Evolutionary conservation across 1,140 invertebrate species (phyloP), one percentile per base, ranked within the genome.

Genomic region (Lamellibrachia luymesi): DNA sequence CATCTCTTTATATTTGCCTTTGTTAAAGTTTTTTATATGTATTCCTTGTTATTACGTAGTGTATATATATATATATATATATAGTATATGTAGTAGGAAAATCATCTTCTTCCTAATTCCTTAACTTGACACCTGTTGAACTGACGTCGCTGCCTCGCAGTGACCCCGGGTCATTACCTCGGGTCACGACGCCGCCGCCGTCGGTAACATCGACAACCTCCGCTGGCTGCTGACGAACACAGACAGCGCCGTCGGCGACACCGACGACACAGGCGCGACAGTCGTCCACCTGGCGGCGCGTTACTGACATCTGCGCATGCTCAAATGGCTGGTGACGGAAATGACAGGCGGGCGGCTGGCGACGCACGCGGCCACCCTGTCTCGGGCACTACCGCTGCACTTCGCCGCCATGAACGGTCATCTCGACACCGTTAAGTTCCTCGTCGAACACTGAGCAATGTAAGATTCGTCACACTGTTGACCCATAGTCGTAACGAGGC

Each of bases 401-500:
- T 98, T 98, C 96, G 98, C 98, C 1, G 98, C 98, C 49, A 98
- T 98, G 91, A 97, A 98, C 93, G 98, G 98, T 90, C 98, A 98
- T 95, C 97, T 98, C 91, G 98, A 98, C 95, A 98, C 98, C 95
- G 98, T 98, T 93, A 97, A 98, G 94, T 96, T 98, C 22, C 97
- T 98, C 22, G 97, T 98, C 22, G 97, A 98, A 96, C 94, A 95
- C 93, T 94, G 94, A 17, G 95, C 95, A 0, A 94, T 95, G 95
- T 96, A 94, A 51, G 38, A 38, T 38, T 38, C 1, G 38, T 38
- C 38, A 38, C 38, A 38, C 38, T 38, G 38, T 38, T 38, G 38
- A 38, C 38, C 38, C 38, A 38, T 38, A 38, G 38, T 38, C 38
- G 38, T 38, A 38, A 38, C 38, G 38, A 38, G 38, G 38, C 38